Percentiles rank a stretch among this genome's conserved stretches.
These are phyloP conservation scores for Drosophila eohydei DNA, from an alignment of 2,888 invertebrate species.

Conservation along the genomic window DNA sequence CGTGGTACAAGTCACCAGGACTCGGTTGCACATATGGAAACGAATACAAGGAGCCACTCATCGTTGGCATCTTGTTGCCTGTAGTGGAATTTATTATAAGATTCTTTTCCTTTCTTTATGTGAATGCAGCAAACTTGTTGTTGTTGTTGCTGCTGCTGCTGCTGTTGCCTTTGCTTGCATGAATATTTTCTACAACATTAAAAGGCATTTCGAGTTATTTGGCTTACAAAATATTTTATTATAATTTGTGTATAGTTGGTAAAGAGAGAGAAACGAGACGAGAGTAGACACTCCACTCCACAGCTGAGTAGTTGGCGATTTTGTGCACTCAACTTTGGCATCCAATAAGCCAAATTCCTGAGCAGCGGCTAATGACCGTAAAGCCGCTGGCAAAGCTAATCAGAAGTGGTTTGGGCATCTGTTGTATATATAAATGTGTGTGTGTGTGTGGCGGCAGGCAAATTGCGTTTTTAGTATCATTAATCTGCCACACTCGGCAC, in stretches of 20 bases:
- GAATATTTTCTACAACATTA: conserved; percentile 73
- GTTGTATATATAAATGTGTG: conserved; percentile 13
- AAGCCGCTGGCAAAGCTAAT: conserved; percentile 70
- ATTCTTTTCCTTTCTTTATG: conserved; percentile 70
- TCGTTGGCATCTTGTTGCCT: conserved; percentile 69
- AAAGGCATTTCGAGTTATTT: conserved; percentile 77
- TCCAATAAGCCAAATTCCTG: conserved; percentile 73
- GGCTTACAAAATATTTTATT: conserved; percentile 61
- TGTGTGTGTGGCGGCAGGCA: conserved; percentile 33
- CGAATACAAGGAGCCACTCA: conserved; percentile 50
- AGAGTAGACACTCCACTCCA: conserved; percentile 2
- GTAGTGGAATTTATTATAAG: conserved; percentile 79
- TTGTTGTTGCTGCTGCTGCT: conserved; percentile 18
- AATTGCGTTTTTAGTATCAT: conserved; percentile 73
- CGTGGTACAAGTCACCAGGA: conserved; percentile 38
- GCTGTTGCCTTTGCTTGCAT: conserved; percentile 37
- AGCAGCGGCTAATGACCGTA: conserved; percentile 74
- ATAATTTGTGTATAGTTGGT: conserved; percentile 59
- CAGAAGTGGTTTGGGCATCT: conserved; percentile 50
- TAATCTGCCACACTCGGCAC: conserved; percentile 73
- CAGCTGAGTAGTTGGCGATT: conserved; percentile 56
- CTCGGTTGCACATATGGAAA: conserved; percentile 48
- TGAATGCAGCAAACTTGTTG: conserved; percentile 65
- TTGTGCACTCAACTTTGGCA: conserved; percentile 65
- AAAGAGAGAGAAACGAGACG: background rate